phyloP scores from a whole-genome alignment of 2,113 vertebrate genomes.

The Crotalus horridus region DNA sequence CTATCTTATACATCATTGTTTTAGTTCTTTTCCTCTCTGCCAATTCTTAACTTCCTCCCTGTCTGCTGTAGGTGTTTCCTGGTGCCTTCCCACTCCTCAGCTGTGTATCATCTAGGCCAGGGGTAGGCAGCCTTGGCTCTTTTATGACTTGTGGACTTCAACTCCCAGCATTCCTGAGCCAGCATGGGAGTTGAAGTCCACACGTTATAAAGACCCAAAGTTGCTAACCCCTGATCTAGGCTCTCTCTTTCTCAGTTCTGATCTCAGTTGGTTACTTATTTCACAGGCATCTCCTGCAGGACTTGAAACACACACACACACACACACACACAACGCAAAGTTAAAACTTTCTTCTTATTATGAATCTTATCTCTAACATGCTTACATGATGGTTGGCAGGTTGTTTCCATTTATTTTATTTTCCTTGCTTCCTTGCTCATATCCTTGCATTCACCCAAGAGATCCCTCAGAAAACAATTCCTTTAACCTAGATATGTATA shows the following conservation, averaged over 20 bases:
- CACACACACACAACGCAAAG: not conserved
- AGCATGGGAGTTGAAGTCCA: no score
- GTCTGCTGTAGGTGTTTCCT: not conserved
- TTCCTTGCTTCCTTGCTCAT: not conserved
- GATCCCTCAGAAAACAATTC: not conserved
- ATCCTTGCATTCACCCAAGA: not conserved
- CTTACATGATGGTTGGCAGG: not conserved
- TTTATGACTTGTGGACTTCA: no score
- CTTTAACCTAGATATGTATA: not conserved
- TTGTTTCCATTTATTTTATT: not conserved
- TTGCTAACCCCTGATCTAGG: no score
- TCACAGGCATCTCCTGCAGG: not conserved
- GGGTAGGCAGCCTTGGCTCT: no score
- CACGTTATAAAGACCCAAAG: no score
- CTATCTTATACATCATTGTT: not conserved
- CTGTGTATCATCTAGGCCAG: not conserved
- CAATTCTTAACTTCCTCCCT: not conserved
- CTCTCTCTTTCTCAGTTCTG: not conserved
- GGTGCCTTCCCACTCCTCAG: not conserved
- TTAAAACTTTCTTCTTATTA: not conserved
- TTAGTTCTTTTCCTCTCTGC: not conserved
- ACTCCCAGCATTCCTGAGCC: no score
- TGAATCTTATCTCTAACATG: not conserved
- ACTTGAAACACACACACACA: not conserved
- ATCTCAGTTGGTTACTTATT: not conserved